Percentiles rank a stretch among this genome's conserved stretches.
phyloP scores from a whole-genome alignment of 2,797 vertebrate species.

The Zalophus californianus region DNA sequence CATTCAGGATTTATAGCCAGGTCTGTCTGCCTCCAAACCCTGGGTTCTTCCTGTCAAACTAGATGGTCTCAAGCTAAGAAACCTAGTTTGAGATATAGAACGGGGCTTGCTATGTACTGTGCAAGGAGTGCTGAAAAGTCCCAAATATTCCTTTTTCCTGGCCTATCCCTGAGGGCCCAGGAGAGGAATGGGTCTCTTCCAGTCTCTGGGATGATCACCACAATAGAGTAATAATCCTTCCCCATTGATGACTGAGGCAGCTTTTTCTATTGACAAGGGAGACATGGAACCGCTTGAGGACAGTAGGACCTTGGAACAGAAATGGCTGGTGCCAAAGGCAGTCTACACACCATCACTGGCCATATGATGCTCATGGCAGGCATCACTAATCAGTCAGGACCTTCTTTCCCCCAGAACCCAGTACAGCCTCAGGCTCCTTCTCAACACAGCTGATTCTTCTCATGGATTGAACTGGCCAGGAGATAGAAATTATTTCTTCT shows the following conservation, averaged over 20 bases:
- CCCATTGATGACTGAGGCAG: background rate
- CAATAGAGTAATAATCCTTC: background rate
- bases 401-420: background rate
- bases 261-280: slow-evolving; percentile 14
- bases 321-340: background rate
- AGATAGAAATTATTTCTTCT: background rate
- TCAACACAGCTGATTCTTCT: background rate
- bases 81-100: background rate
- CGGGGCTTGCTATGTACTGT: background rate
- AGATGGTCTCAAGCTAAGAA: background rate
- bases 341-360: background rate
- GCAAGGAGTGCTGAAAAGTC: background rate
- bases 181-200: background rate
- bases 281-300: background rate
- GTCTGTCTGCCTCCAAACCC: background rate
- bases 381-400: background rate
- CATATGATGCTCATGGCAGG: background rate
- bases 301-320: background rate
- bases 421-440: background rate
- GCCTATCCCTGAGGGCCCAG: background rate
- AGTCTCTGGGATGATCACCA: background rate
- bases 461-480: background rate
- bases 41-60: background rate
- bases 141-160: background rate
- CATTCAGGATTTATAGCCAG: background rate